These are phyloP conservation scores for Hippopotamyrus pictus DNA, from an alignment of 2,797 vertebrate genomes.

Conservation along the genomic window DNA sequence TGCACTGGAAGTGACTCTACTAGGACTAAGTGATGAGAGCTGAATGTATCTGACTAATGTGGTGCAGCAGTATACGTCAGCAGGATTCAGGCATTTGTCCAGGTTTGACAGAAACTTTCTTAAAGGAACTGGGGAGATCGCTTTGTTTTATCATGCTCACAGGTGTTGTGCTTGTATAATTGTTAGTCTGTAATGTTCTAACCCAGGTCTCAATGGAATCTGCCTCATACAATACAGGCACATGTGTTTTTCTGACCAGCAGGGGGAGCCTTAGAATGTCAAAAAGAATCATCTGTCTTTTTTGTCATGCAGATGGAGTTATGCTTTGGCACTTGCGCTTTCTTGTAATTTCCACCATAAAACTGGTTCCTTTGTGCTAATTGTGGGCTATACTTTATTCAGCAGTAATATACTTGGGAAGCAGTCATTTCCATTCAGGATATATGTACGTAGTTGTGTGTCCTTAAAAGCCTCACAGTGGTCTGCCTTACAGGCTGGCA, in stretches of 20 bases:
- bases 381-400: neutral
- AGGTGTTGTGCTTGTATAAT: neutral
- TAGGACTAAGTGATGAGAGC: neutral
- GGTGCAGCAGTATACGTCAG: neutral
- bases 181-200: neutral
- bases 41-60: neutral
- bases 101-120: neutral
- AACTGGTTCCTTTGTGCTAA: neutral
- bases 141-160: neutral
- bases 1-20: neutral
- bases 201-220: neutral
- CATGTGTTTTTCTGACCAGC: slow-evolving; percentile 20
- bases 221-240: neutral
- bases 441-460: neutral
- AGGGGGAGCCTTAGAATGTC: slow-evolving; percentile 32
- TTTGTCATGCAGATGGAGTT: neutral
- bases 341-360: neutral
- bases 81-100: neutral
- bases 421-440: neutral
- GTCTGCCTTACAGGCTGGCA: neutral
- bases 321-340: neutral
- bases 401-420: neutral
- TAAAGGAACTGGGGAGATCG: neutral
- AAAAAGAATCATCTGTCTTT: neutral
- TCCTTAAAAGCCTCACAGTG: neutral